Evolutionary conservation across 1,140 invertebrate genomes (phyloP).

Genomic region (Leptonema lineaticorne): DNA sequence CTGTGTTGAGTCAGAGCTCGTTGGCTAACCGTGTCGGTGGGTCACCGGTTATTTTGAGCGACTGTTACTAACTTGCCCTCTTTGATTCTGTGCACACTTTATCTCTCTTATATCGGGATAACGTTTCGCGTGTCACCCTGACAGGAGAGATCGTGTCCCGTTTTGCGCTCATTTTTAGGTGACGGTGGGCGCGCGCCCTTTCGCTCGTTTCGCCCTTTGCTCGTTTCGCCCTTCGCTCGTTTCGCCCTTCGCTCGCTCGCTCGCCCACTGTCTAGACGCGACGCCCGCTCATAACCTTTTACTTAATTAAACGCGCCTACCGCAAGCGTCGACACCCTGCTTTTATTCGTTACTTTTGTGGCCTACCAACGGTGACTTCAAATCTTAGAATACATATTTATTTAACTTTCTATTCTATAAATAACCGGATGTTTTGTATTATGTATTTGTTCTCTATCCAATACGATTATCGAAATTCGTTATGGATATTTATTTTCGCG

Average conservation of each 20-base stretch:
- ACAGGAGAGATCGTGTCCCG: neutral
- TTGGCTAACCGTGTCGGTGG: slow-evolving; percentile 22
- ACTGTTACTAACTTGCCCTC: neutral
- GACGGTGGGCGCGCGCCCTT: neutral
- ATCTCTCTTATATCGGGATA: slow-evolving; percentile 24
- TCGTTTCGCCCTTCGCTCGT: neutral
- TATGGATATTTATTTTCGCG: no score
- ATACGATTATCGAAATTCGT: no score
- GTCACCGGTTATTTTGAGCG: slow-evolving; percentile 20
- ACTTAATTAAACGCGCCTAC: slow-evolving; percentile 16
- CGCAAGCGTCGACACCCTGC: neutral
- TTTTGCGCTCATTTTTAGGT: neutral
- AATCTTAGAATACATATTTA: no score
- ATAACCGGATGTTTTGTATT: no score
- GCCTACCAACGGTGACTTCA: no score
- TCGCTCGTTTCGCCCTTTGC: neutral
- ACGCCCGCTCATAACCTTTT: slow-evolving; percentile 12
- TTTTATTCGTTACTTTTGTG: no score
- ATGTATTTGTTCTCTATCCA: no score
- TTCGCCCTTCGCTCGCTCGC: neutral
- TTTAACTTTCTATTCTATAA: no score
- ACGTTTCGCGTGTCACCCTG: neutral
- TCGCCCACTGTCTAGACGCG: slow-evolving; percentile 17
- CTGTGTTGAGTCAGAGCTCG: neutral
- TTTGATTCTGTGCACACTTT: no score